Evolutionary conservation across 1,140 invertebrate genomes (phyloP).

Genomic region (Ostrea edulis): DNA sequence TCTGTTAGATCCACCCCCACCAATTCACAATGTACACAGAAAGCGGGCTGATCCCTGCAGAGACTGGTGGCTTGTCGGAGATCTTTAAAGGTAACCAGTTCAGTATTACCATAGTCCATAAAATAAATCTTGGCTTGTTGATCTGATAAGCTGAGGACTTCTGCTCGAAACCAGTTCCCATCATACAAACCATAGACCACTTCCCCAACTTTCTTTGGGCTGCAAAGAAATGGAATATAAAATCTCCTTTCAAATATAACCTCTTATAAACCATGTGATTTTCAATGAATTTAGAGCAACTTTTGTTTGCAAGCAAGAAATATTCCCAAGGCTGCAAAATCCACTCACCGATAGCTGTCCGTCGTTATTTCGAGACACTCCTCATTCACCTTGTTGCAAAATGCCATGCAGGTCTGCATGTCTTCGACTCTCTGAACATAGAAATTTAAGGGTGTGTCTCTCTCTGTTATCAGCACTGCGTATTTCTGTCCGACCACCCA

Average conservation of each 20-base stretch:
- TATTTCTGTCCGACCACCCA: background rate
- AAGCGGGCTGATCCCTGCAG: background rate
- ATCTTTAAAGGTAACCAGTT: slow-evolving; percentile 34
- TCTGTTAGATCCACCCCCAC: background rate
- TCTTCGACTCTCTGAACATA: slow-evolving; percentile 35
- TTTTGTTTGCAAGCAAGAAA: background rate
- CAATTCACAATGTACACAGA: background rate
- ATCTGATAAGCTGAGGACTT: slow-evolving; percentile 42
- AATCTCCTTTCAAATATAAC: background rate
- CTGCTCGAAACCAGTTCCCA: slow-evolving; percentile 51
- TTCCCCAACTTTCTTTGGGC: slow-evolving; percentile 50
- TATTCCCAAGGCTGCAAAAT: background rate
- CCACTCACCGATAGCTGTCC: background rate
- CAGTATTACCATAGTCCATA: slow-evolving; percentile 53
- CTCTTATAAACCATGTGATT: background rate
- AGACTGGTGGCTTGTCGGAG: background rate
- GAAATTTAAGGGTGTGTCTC: slow-evolving; percentile 18
- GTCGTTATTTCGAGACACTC: background rate
- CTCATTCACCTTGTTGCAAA: background rate
- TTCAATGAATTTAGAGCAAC: background rate
- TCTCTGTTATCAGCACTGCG: slow-evolving; percentile 18
- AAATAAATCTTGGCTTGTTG: slow-evolving; percentile 15
- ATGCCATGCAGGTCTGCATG: background rate
- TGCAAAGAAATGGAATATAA: slow-evolving; percentile 28
- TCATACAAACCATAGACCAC: slow-evolving; percentile 50